Evolutionary conservation across 2,888 invertebrate species (phyloP).

Genomic region (Bombylius discolor): DNA sequence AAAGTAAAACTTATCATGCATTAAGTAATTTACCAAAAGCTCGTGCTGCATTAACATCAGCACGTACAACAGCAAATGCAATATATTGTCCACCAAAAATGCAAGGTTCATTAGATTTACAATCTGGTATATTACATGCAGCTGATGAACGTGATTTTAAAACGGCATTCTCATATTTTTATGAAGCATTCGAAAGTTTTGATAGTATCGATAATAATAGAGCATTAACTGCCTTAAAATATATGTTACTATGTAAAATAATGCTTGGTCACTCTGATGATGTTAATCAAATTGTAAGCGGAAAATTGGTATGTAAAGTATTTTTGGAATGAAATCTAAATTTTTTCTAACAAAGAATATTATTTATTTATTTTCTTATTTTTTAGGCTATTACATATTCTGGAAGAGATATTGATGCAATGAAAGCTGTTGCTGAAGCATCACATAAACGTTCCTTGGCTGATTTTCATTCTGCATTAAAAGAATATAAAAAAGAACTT

Average conservation of each 20-base stretch:
- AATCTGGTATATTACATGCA: conserved; percentile 96
- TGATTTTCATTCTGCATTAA: conserved; percentile 85
- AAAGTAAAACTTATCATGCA: conserved; percentile 98
- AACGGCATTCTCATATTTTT: conserved; percentile 99
- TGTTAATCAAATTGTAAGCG: conserved; percentile 86
- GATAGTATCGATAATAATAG: conserved; percentile 87
- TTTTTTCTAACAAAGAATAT: background rate
- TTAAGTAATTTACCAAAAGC: conserved; percentile 93
- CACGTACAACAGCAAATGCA: conserved; percentile 98
- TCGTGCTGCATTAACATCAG: conserved; percentile 91
- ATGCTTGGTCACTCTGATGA: conserved; percentile 96
- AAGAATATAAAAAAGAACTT: conserved; percentile 74
- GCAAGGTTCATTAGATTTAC: conserved; percentile 93
- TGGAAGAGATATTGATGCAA: conserved; percentile 91
- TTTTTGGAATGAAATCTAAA: too few species aligned
- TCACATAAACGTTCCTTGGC: conserved; percentile 93
- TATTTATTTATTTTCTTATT: background rate
- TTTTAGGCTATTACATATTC: conserved; percentile 81
- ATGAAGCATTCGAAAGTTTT: conserved; percentile 98
- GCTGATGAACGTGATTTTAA: conserved; percentile 99
- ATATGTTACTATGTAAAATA: conserved; percentile 97
- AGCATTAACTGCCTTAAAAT: conserved; percentile 91
- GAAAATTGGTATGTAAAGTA: conserved; percentile 69
- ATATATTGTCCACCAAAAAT: conserved; percentile 98
- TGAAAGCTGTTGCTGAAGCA: conserved; percentile 93